Base-by-base conservation (phyloP, 2,888 invertebrate genomes). In the Arge pagana region DNA sequence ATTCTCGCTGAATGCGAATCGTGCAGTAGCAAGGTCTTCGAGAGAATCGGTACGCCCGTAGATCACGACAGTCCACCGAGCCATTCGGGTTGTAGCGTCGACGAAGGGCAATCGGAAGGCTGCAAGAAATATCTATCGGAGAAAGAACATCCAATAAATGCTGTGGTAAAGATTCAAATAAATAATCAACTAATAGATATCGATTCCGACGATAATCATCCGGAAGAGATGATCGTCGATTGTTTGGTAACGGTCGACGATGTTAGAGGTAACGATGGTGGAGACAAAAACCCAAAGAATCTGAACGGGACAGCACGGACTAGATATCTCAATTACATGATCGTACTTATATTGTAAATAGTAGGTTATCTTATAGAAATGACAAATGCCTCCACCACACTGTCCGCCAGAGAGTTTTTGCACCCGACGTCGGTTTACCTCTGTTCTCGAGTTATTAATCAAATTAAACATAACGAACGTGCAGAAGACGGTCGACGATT, bases 271-370 rank as follows among this genome's bases (percentile, higher is more conserved):
- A 35, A 16, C 19, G 67, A 71, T 26, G 66, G 67, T 48, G 70
- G 67, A 39, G 71, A 67, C 31, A 64, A 68, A 4, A 58, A 61
- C 36, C 53, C 60, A 4, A 69, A 67, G 48, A 69, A 71, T 51
- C 43, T 69, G 13, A 71, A 71, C 56, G 68, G 69, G 35, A 64
- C 67, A 53, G 59, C 67, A 30, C 65, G 66, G 55, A 61, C 67
- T 48, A 71, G 63, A 59, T 70, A 69, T 67, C 65, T 75, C 62
- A 71, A 71, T 66, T 72, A 72, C 55, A 72, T 71, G 71, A 71
- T 74, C 59, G 72, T 74, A 55, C 63, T 74, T 43, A 61, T 71
- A 57, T 59, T 74, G 66, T 74, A 71, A 74, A 70, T 69, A 67
- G 49, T 56, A 43, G 23, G 39, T 42, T 42, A 39, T 18, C n/a